Conservation (phyloP, 2,888 invertebrate species). For the Cerastis leucographa region DNA sequence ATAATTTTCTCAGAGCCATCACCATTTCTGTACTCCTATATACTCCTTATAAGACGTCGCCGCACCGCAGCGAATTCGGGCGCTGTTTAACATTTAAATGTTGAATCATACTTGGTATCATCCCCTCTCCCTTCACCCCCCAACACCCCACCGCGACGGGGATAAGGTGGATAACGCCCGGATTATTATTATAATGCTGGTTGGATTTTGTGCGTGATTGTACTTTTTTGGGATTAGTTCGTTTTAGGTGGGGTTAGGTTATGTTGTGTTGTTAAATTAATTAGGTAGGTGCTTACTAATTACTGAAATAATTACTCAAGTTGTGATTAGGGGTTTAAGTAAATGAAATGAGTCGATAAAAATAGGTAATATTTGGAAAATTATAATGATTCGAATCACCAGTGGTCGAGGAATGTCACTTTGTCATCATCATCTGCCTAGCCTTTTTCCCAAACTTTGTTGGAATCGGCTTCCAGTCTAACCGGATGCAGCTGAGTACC, state of each 20-base stretch:
- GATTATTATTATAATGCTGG: slow-evolving; percentile 61
- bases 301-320: background rate
- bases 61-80: slow-evolving; percentile 82
- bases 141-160: slow-evolving; percentile 48
- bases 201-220: slow-evolving; percentile 51
- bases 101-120: slow-evolving; percentile 82
- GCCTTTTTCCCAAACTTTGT: too few species aligned
- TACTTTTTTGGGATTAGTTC: slow-evolving; percentile 43
- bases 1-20: slow-evolving; percentile 48
- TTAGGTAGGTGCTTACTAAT: background rate
- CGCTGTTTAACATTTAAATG: slow-evolving; percentile 89
- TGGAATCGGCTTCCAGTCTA: background rate
- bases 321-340: background rate
- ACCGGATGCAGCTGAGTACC: background rate
- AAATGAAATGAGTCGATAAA: background rate
- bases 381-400: background rate
- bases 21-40: slow-evolving; percentile 70
- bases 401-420: background rate
- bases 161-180: slow-evolving; percentile 73
- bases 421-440: too few species aligned
- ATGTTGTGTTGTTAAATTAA: background rate
- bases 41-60: slow-evolving; percentile 82
- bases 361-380: background rate
- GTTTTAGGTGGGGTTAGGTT: slow-evolving; percentile 7
- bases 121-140: slow-evolving; percentile 34